Evolutionary conservation across 2,888 invertebrate species (phyloP), one percentile per base, ranked within the genome.

Genomic region (Nowickia ferox): DNA sequence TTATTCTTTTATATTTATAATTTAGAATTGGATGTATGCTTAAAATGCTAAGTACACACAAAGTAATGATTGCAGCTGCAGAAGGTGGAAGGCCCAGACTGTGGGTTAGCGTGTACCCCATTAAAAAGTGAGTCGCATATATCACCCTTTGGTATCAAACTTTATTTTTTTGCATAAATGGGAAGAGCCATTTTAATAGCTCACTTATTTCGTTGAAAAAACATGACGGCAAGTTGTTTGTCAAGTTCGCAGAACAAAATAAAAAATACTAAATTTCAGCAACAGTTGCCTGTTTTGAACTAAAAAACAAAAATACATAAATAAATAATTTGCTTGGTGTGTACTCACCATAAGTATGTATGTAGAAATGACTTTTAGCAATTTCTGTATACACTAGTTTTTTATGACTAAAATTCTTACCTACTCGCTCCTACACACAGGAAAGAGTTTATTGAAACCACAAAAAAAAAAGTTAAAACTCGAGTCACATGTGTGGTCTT

Each of bases 401-500:
- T 66, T 2, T 48, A 13, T 17, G 10, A 15, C 55, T 15, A 40
- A 9, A 19, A 55, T 71, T 61, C 72, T 51, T 55, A n/a, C 51
- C 65, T 59, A 22, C 53, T 55, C 40, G 51, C 81, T 77, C 65
- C 63, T 46, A 44, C 76, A 55, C 42, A 61, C 71, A 22, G 19
- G 66, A 63, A 53, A 65, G 53, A 83, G 79, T 76, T 83, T 79
- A 78, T 75, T 71, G 66, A 77, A 72, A 65, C 81, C 77, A 68
- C 48, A 82, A 69, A 63, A 57, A 78, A 72, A 19, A 19, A 15
- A 48, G 13, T 30, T 30, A 40, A 75, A 85, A 65, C 68, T 77
- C 42, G 65, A 53, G 74, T 51, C 79, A 83, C 76, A 86, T 71
- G 76, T 86, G 83, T 76, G 79, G 83, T 86, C 66, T 68, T 86